Evolutionary conservation across 2,888 invertebrate species (phyloP), one percentile per base, ranked within the genome.

Genomic region (Eurois occulta): DNA sequence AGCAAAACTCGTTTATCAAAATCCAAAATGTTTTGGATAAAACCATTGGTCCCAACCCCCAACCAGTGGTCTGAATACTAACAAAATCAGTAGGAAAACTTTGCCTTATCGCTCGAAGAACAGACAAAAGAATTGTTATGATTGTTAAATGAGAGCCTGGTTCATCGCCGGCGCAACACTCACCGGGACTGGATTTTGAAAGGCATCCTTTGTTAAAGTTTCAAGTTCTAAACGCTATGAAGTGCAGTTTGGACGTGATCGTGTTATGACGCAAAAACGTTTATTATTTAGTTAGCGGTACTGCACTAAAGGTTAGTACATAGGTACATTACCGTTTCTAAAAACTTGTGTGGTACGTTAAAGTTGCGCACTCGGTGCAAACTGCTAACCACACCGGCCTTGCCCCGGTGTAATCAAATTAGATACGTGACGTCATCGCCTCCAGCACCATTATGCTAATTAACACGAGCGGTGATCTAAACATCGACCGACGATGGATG

Each of bases 351-450:
- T 69, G 65, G 68, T 46, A 78, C 73, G 65, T 65, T 74, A 48
- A 62, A 75, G 85, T 83, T 88, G 84, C 86, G 82, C 80, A 85
- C 75, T 88, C 79, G 60, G 87, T 90, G 93, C 90, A 94, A 93
- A 94, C 91, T 91, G 93, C 91, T 94, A 93, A 95, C 91, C 91
- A 91, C 89, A 78, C 77, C 88, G 93, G 90, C 95, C 96, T 96
- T 95, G 95, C 91, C 87, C 91, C 88, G 88, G 86, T 92, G 91
- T 95, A 95, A 96, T 96, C 93, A 94, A 95, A 95, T 96, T 96
- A 95, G 94, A 94, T 90, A 89, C 89, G 90, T 95, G 93, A 94
- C 95, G 94, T 95, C 93, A 95, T 89, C 87, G 81, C 85, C 91
- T 92, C 89, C 90, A 91, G 88, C 92, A 92, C 90, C 85, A 90